These are phyloP conservation scores for Ochotona curzoniae DNA, from an alignment of 2,113 vertebrate species.

Conservation along the genomic window DNA sequence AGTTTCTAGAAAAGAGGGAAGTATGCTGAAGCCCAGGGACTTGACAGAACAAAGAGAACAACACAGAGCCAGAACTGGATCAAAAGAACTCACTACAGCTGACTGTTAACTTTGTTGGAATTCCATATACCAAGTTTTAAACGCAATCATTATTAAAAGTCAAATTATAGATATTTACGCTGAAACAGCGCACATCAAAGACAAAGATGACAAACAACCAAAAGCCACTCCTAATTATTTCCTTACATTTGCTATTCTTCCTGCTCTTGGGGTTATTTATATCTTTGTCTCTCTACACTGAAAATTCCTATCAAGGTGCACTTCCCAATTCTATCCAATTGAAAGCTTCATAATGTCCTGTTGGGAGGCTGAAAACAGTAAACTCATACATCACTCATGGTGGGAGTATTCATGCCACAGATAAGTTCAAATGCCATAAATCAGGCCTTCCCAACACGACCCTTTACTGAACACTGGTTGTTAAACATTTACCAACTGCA, in stretches of 20 bases:
- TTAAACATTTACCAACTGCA: background rate
- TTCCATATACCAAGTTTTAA: background rate
- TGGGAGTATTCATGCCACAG: background rate
- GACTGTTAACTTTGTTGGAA: background rate
- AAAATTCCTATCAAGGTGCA: background rate
- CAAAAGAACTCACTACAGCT: background rate
- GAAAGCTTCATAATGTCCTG: background rate
- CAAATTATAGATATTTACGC: background rate
- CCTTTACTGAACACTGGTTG: background rate
- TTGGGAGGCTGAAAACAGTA: background rate
- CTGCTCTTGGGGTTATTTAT: background rate
- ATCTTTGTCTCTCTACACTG: background rate
- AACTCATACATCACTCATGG: background rate
- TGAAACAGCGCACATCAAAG: constrained; percentile 19
- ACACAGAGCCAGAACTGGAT: background rate
- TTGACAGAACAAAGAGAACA: background rate
- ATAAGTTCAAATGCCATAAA: background rate
- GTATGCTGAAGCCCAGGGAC: background rate
- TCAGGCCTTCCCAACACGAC: background rate
- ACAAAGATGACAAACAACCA: background rate
- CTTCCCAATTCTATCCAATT: background rate
- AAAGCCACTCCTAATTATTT: background rate
- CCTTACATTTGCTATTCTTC: background rate
- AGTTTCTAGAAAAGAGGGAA: background rate
- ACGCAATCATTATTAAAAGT: background rate